Percentiles rank a stretch among this genome's conserved stretches.
Evolutionary conservation across 2,797 vertebrate genomes (phyloP).

Genomic region (Brotula barbata): DNA sequence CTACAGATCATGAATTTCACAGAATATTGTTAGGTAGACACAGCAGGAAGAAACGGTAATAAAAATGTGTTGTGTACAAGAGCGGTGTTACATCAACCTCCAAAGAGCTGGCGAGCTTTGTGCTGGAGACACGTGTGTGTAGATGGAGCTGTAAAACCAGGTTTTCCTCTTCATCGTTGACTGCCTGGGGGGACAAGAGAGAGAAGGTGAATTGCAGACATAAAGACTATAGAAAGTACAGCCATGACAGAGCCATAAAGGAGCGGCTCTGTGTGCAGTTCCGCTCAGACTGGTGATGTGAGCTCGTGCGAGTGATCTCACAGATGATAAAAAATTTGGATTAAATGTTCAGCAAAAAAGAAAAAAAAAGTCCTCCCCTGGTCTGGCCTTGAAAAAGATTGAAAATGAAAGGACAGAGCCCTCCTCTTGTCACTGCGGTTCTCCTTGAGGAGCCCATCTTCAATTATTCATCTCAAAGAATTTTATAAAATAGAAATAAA

Average conservation of each 20-base stretch:
- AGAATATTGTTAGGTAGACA: neutral
- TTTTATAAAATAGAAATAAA: too few relatives aligned
- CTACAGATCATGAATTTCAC: neutral
- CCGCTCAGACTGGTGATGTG: conserved; percentile 9
- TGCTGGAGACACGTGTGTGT: conserved; percentile 27
- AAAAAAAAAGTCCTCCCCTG: too few relatives aligned
- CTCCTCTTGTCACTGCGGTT: conserved; percentile 6
- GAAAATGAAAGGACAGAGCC: conserved; percentile 12
- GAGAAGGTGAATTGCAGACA: conserved; percentile 22
- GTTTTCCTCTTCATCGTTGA: conserved; percentile 31
- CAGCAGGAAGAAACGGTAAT: neutral
- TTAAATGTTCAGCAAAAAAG: conserved; percentile 18
- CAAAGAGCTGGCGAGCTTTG: neutral
- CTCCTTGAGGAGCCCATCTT: conserved; percentile 1
- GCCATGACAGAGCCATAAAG: conserved; percentile 39
- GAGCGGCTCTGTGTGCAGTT: conserved; percentile 35
- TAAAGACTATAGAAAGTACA: conserved; percentile 19
- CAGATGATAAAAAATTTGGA: neutral
- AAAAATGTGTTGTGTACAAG: neutral
- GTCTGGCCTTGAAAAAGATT: conserved; percentile 19
- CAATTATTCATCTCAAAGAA: conserved; percentile 20
- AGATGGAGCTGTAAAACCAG: conserved; percentile 37
- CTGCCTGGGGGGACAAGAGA: conserved; percentile 20
- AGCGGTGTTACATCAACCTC: neutral
- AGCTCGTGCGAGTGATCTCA: conserved; percentile 38